These are phyloP conservation scores for Silurus aristotelis DNA, from an alignment of 2,797 vertebrate species.

Conservation along the genomic window DNA sequence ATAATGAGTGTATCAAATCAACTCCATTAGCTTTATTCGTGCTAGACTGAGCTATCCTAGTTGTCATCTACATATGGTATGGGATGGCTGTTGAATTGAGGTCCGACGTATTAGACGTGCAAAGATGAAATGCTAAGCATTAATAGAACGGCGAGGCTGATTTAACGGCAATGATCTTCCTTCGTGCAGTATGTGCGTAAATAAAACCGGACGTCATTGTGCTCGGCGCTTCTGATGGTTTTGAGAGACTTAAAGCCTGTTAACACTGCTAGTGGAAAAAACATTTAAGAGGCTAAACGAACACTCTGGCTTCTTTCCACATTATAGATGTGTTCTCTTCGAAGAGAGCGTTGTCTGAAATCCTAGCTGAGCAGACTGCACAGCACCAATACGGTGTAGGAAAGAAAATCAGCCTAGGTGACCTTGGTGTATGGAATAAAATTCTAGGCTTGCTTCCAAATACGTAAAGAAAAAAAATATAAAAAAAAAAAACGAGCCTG, in stretches of 20 bases:
- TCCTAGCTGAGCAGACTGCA: constrained; percentile 9
- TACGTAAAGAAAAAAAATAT: not conserved
- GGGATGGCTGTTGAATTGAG: not conserved
- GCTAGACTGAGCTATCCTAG: not conserved
- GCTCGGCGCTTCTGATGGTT: not conserved
- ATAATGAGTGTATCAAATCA: not conserved
- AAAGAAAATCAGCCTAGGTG: constrained; percentile 5
- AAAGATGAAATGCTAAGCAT: not conserved
- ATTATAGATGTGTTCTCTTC: not conserved
- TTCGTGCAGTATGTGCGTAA: not conserved
- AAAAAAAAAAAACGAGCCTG: not conserved
- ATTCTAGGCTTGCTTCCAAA: constrained; percentile 22
- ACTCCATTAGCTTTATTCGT: not conserved
- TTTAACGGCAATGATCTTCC: not conserved
- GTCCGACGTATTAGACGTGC: not conserved
- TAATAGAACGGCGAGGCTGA: not conserved
- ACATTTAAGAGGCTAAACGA: not conserved
- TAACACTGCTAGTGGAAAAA: not conserved
- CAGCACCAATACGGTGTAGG: not conserved
- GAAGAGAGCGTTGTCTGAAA: not conserved
- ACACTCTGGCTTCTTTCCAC: constrained; percentile 13
- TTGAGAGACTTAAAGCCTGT: not conserved
- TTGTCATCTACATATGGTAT: not conserved
- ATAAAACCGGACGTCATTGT: constrained; percentile 3
- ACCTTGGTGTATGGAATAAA: constrained; percentile 33